Conservation (phyloP, 35 echinoderm and acorn worm genomes). For the Amphiura filiformis region DNA sequence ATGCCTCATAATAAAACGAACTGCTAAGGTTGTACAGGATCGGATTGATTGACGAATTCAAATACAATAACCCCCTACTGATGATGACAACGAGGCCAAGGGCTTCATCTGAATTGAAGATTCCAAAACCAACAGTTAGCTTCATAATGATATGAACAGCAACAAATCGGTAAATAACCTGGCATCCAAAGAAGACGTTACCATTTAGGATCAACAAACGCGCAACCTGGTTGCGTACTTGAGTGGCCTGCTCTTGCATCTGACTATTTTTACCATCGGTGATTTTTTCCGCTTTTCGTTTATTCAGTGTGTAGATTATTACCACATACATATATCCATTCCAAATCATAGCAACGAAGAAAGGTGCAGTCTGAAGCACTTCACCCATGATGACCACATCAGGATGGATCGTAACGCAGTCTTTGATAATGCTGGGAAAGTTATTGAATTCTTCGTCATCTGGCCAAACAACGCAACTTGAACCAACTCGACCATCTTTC, state of each 20-base stretch:
- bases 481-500: no score
- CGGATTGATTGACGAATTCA: background rate
- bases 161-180: background rate
- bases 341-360: no score
- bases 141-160: background rate
- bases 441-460: no score
- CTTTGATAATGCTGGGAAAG: no score
- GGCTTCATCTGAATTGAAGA: background rate
- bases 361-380: no score
- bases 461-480: no score
- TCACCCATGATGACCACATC: no score
- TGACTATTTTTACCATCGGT: background rate
- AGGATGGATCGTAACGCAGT: no score
- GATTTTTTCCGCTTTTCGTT: no score
- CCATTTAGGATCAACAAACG: background rate
- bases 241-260: background rate
- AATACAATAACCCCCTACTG: background rate
- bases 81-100: background rate
- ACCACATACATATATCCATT: no score
- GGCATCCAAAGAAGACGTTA: background rate
- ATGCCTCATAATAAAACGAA: background rate
- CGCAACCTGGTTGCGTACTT: background rate
- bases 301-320: no score
- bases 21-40: background rate
- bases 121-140: no score